A percentile compares a stretch with the other conserved stretches of the same genome.
These are phyloP conservation scores for Epinotia bilunana DNA, from an alignment of 2,888 invertebrate species.

Conservation along the genomic window DNA sequence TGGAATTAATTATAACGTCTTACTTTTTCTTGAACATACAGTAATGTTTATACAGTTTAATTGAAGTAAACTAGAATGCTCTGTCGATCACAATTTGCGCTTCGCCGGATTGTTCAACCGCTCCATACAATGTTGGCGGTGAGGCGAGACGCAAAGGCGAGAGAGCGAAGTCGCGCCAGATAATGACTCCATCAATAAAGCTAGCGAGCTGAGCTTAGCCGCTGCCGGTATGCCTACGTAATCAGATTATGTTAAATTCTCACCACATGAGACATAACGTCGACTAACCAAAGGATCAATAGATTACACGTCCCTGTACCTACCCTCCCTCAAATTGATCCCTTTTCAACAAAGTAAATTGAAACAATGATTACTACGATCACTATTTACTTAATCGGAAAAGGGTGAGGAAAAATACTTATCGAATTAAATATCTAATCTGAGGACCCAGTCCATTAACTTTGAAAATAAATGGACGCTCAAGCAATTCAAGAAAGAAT, in stretches of 20 bases:
- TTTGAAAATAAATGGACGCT: conserved; percentile 68
- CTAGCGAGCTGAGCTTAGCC: conserved; percentile 45
- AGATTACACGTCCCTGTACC: conserved; percentile 37
- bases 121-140: conserved; percentile 13
- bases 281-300: conserved; percentile 50
- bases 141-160: conserved; percentile 27
- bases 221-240: conserved; percentile 51
- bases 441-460: conserved; percentile 61
- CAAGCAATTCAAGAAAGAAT: conserved; percentile 78
- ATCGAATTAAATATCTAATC: conserved; percentile 62
- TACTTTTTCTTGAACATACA: no score
- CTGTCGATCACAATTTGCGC: conserved; percentile 7
- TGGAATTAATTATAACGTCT: background rate
- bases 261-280: conserved; percentile 49
- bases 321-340: conserved; percentile 21
- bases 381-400: conserved; percentile 43
- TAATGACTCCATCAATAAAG: conserved; percentile 52
- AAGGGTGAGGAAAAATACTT: conserved; percentile 52
- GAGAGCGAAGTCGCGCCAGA: conserved; percentile 38
- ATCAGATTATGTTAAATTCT: conserved; percentile 59
- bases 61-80: background rate
- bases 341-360: conserved; percentile 27
- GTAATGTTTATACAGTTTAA: background rate
- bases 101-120: conserved; percentile 26
- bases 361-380: conserved; percentile 37